Conservation (phyloP, 2,888 invertebrate species). For the Drosophila gaucha region DNA sequence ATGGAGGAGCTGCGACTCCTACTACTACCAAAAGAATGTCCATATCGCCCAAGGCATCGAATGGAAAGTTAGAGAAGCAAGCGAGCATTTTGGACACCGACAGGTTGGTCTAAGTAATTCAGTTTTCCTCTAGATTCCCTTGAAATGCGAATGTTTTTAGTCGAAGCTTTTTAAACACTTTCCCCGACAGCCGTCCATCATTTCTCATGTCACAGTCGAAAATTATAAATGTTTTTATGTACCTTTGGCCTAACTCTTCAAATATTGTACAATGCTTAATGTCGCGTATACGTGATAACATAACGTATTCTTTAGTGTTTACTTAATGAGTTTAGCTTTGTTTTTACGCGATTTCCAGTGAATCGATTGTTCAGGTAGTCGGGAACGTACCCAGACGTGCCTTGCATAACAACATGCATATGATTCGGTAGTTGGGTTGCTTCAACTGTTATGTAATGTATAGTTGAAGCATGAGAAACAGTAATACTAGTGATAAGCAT, state of each 20-base stretch:
- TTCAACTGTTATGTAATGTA: background rate
- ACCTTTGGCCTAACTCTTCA: background rate
- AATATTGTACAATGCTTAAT: constrained; percentile 8
- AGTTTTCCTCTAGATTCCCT: background rate
- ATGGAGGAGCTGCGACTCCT: background rate
- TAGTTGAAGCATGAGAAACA: background rate
- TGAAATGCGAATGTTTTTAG: background rate
- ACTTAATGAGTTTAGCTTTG: constrained; percentile 25
- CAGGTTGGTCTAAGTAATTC: constrained; percentile 65
- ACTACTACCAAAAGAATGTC: constrained; percentile 11
- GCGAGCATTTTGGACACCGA: constrained; percentile 72
- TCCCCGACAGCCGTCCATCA: constrained; percentile 40
- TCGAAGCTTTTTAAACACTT: constrained; percentile 8
- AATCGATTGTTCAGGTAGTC: background rate
- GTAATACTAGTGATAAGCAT: constrained; percentile 22
- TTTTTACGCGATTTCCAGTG: constrained; percentile 26
- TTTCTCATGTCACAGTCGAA: constrained; percentile 16
- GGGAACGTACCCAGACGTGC: constrained; percentile 8
- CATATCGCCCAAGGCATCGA: constrained; percentile 25
- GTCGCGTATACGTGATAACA: constrained; percentile 56
- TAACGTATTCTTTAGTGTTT: constrained; percentile 29
- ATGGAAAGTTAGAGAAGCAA: constrained; percentile 75
- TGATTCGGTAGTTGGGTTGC: background rate
- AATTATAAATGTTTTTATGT: constrained; percentile 12
- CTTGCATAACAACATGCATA: constrained; percentile 21